A percentile compares a stretch with the other conserved stretches of the same genome.
These are phyloP conservation scores for Sinelater perroti DNA, from an alignment of 2,888 invertebrate species.

Conservation along the genomic window DNA sequence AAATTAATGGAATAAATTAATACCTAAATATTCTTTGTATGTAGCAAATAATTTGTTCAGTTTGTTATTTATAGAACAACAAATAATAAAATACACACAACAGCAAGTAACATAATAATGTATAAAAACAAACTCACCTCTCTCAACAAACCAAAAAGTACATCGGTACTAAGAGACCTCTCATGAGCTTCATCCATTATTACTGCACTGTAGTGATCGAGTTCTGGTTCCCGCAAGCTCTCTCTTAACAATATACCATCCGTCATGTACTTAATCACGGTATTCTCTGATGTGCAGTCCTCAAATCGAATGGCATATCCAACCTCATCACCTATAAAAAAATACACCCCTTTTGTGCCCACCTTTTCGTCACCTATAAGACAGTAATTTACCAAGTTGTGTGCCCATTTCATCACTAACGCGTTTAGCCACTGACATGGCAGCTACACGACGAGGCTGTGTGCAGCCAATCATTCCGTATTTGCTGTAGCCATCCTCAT, in stretches of 20 bases:
- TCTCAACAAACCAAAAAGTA: constrained; percentile 92
- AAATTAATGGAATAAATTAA: too few relatives aligned
- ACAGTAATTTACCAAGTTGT: constrained; percentile 69
- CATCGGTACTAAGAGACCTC: constrained; percentile 96
- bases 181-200: constrained; percentile 99
- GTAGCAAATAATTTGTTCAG: too few relatives aligned
- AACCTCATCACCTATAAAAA: constrained; percentile 78
- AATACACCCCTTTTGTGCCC: background rate
- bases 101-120: background rate
- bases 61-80: too few relatives aligned
- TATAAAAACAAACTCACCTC: constrained; percentile 71
- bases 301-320: constrained; percentile 99
- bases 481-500: constrained; percentile 95
- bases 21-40: too few relatives aligned
- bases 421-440: constrained; percentile 99
- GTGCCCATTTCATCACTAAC: constrained; percentile 98
- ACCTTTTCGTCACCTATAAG: background rate
- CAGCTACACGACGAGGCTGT: constrained; percentile 96
- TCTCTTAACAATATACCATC: constrained; percentile 98
- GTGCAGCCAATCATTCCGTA: constrained; percentile 97
- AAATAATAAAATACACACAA: too few relatives aligned
- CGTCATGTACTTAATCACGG: constrained; percentile 98
- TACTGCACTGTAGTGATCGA: constrained; percentile 96
- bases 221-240: constrained; percentile 93
- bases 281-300: constrained; percentile 95